These are phyloP conservation scores for Megalopta genalis DNA, from an alignment of 1,140 invertebrate genomes.

Conservation along the genomic window DNA sequence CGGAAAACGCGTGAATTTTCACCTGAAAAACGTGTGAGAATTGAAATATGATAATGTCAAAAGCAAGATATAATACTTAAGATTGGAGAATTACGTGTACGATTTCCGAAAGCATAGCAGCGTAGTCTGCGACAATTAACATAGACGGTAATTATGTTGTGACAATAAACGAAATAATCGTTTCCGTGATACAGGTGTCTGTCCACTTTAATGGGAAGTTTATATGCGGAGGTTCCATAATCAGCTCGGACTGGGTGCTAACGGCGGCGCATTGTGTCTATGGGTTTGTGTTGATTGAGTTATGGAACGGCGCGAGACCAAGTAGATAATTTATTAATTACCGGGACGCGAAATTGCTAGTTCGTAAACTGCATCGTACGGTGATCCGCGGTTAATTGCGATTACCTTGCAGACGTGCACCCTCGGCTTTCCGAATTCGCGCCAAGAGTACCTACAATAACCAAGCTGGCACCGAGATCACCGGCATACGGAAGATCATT, in stretches of 20 bases:
- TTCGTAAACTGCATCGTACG: not conserved
- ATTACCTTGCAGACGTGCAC: not conserved
- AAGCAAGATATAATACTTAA: too few species aligned
- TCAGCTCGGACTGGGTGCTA: conserved; percentile 49
- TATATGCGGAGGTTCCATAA: conserved; percentile 57
- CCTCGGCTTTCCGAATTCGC: conserved; percentile 20
- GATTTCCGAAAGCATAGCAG: too few species aligned
- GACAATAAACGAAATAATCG: not conserved
- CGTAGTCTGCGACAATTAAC: too few species aligned
- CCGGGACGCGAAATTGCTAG: not conserved
- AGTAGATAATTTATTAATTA: conserved; percentile 19
- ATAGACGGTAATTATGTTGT: not conserved
- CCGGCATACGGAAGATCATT: conserved; percentile 43
- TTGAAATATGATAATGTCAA: too few species aligned
- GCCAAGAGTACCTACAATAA: conserved; percentile 34
- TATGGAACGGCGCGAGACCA: not conserved
- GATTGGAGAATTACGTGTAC: too few species aligned
- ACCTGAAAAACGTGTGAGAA: too few species aligned
- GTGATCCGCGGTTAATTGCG: not conserved
- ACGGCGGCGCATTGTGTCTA: conserved; percentile 61
- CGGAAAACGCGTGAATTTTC: too few species aligned
- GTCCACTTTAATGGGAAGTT: conserved; percentile 27
- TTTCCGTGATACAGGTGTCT: conserved; percentile 45
- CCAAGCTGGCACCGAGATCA: conserved; percentile 35
- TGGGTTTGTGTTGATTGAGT: conserved; percentile 27